Percentiles rank a stretch among this genome's conserved stretches.
Conservation (phyloP, 2,797 vertebrate genomes). For the Hemitrygon akajei region DNA sequence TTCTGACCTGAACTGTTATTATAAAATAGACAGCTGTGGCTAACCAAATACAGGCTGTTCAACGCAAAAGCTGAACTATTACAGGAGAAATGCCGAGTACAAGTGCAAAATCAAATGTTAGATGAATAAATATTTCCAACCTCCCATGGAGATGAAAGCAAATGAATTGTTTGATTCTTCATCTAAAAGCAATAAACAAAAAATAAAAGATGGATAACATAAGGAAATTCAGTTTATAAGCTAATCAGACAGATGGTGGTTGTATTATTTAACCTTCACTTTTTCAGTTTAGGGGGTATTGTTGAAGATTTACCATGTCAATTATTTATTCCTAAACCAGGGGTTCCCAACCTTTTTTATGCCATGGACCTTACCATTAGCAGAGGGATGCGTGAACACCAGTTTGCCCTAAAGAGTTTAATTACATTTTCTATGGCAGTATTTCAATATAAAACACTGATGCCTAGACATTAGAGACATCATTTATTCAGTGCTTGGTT, state of each 20-base stretch:
- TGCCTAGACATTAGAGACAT: no score
- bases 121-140: not conserved
- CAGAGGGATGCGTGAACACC: no score
- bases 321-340: not conserved
- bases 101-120: not conserved
- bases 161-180: not conserved
- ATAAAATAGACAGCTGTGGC: not conserved
- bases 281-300: not conserved
- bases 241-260: not conserved
- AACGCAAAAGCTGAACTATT: not conserved
- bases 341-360: no score
- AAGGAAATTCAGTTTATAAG: not conserved
- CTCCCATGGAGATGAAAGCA: slow-evolving; percentile 10
- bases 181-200: not conserved
- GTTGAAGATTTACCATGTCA: no score
- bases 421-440: not conserved
- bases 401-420: not conserved
- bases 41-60: not conserved
- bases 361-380: no score
- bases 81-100: not conserved
- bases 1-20: not conserved
- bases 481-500: no score
- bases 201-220: not conserved
- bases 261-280: not conserved
- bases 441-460: not conserved